A percentile compares a stretch with the other conserved stretches of the same genome.
These are phyloP conservation scores for Patagioenas fasciata DNA, from an alignment of 2,113 vertebrate genomes.

Conservation along the genomic window DNA sequence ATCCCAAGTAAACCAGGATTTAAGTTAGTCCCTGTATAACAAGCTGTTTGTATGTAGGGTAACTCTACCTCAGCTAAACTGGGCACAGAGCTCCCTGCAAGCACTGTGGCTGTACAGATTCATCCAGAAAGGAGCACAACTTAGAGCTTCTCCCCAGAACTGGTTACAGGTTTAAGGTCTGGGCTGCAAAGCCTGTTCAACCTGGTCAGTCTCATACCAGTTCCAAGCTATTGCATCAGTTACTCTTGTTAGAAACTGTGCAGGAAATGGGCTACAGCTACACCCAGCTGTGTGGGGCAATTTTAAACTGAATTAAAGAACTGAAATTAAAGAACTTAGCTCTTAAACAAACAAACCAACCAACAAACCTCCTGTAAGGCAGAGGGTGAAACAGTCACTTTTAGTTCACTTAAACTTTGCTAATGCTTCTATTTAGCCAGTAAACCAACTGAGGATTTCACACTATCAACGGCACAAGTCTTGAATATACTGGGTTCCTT, in stretches of 20 bases:
- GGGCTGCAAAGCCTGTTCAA: neutral
- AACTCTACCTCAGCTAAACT: neutral
- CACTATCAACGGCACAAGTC: neutral
- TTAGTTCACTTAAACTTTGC: neutral
- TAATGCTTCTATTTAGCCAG: neutral
- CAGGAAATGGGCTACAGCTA: neutral
- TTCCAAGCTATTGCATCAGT: conserved; percentile 56
- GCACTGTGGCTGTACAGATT: fast-evolving
- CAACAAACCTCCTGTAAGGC: neutral
- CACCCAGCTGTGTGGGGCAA: neutral
- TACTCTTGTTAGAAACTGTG: neutral
- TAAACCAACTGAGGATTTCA: neutral
- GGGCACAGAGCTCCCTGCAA: neutral
- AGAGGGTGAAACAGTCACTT: neutral
- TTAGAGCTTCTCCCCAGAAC: neutral
- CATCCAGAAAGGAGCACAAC: neutral
- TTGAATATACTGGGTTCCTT: neutral
- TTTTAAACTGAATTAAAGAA: neutral
- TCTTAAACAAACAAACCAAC: neutral
- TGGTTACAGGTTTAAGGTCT: neutral
- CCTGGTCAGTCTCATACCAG: neutral
- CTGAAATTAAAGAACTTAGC: neutral
- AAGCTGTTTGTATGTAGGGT: neutral
- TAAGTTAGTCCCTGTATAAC: neutral
- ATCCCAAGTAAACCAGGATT: neutral